These are phyloP conservation scores for Gyps fulvus DNA, from an alignment of 2,113 vertebrate genomes.

Conservation along the genomic window DNA sequence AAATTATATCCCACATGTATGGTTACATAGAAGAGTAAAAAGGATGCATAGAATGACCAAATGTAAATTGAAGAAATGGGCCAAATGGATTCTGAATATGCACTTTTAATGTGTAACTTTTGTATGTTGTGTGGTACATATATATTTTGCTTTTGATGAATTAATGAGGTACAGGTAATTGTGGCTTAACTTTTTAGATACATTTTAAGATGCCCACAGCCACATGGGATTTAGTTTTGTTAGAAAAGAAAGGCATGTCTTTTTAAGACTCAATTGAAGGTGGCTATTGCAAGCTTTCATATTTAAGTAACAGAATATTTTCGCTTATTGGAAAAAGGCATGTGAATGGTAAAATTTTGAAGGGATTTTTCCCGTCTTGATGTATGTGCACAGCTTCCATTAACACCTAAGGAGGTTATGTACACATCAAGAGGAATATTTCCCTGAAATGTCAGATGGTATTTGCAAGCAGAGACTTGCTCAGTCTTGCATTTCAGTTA, in stretches of 20 bases:
- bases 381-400: not conserved
- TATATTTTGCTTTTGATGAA: constrained; percentile 78
- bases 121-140: constrained; percentile 81
- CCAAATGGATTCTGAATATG: constrained; percentile 79
- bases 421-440: constrained; percentile 18
- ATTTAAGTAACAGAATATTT: constrained; percentile 65
- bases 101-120: constrained; percentile 82
- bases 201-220: constrained; percentile 69
- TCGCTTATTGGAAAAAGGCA: constrained; percentile 52
- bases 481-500: constrained; percentile 67
- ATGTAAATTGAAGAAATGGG: constrained; percentile 78
- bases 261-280: constrained; percentile 61
- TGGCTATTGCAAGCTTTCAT: constrained; percentile 64
- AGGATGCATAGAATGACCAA: constrained; percentile 75
- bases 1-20: constrained; percentile 3
- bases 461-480: constrained; percentile 52
- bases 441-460: constrained; percentile 58
- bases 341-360: constrained; percentile 35
- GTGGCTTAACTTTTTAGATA: constrained; percentile 77
- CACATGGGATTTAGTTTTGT: constrained; percentile 75
- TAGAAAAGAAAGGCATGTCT: constrained; percentile 63
- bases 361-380: constrained; percentile 42
- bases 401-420: constrained; percentile 1
- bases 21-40: constrained; percentile 51
- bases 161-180: constrained; percentile 76